Evolutionary conservation across 2,888 invertebrate genomes (phyloP).

Genomic region (Melanchra persicariae): DNA sequence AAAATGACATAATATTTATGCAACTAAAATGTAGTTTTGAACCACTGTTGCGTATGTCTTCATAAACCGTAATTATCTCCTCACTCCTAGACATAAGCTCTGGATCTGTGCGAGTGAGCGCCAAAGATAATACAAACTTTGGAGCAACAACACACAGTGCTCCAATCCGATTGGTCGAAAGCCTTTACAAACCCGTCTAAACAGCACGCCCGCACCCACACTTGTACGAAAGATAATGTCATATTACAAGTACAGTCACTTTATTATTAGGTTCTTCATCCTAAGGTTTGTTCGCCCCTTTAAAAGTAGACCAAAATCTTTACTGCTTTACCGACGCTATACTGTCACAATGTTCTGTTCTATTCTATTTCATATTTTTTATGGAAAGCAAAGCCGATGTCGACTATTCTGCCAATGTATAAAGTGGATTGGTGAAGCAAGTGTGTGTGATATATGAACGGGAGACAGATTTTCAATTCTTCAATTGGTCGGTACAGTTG

Average conservation of each 20-base stretch:
- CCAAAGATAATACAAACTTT: slow-evolving; percentile 40
- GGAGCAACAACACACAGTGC: slow-evolving; percentile 17
- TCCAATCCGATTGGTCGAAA: slow-evolving; percentile 26
- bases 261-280: background rate
- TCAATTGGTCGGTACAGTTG: too few relatives aligned
- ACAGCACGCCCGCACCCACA: background rate
- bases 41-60: too few relatives aligned
- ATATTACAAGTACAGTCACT: background rate
- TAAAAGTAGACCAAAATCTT: too few relatives aligned
- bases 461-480: too few relatives aligned
- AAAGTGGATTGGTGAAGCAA: too few relatives aligned
- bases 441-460: too few relatives aligned
- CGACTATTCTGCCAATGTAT: too few relatives aligned
- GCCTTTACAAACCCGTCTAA: slow-evolving; percentile 21
- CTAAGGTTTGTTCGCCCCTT: background rate
- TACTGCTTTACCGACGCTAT: background rate
- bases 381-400: too few relatives aligned
- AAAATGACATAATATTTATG: too few relatives aligned
- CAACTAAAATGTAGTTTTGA: too few relatives aligned
- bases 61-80: background rate
- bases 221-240: background rate
- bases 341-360: too few relatives aligned
- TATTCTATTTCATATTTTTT: too few relatives aligned
- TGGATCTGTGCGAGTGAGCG: slow-evolving; percentile 18
- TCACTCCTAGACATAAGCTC: slow-evolving; percentile 5